Base-by-base conservation (phyloP, 2,888 invertebrate genomes). In the Dicyrtoma fusca region DNA sequence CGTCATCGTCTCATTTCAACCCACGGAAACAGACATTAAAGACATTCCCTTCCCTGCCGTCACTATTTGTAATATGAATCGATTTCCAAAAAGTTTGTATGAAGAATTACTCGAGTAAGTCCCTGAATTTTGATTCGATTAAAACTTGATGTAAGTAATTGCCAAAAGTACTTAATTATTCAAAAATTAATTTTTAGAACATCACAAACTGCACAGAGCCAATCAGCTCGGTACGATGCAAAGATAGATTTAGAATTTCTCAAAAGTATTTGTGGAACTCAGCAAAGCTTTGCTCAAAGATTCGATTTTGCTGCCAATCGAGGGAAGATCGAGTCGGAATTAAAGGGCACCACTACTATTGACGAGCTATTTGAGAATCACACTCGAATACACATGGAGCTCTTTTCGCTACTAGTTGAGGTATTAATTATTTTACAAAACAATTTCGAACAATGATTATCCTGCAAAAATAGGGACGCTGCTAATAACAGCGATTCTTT, bases 31-130 rank as follows among this genome's bases (percentile, higher is more conserved):
- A 5, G 64, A 73, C 21, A 72, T 79, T 14, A 71, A 74, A 21
- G 71, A 75, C 19, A 53, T 79, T 21, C 77, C 79, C 1, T 79
- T 76, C 70, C 77, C 78, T 0, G 78, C 79, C 5, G 72, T 79
- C 11, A 80, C 79, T 0, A 74, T 80, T 47, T 80, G 79, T 44
- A 80, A 78, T 57, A 76, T 78, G 69, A 80, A 78, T 59, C 17
- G 62, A 5, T 34, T 71, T 42, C 26, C 71, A 1, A 49, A 53
- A 26, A 49, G 26, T 6, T 68, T 68, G 11, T 23, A 49, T 11
- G 19, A 55, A 1, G n/a, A 68, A 55, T 26, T 68, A 17, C 2
- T 23, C 8, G 6, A 11, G 68, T 68, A 42, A 55, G 53, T n/a
- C n/a, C n/a, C n/a, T n/a, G n/a, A n/a, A n/a, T n/a, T n/a, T n/a